phyloP scores from a whole-genome alignment of 2,113 vertebrate genomes.

The Proterorhinus semilunaris region DNA sequence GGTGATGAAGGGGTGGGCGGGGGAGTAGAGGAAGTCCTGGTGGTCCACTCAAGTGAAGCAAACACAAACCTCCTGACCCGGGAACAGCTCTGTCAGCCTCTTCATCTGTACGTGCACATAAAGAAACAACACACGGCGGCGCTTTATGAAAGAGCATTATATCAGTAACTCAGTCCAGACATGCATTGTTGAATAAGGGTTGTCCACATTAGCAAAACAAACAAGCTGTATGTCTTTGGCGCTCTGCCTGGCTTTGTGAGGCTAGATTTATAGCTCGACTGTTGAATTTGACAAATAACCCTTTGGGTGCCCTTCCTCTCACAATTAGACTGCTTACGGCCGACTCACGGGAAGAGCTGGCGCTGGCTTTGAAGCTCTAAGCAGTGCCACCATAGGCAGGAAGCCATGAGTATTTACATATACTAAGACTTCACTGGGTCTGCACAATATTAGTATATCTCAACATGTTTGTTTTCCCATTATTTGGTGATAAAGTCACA shows the following conservation, averaged over 20 bases:
- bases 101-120: constrained; percentile 57
- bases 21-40: constrained; percentile 16
- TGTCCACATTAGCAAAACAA: constrained; percentile 55
- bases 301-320: constrained; percentile 56
- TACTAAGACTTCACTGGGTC: not conserved
- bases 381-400: not conserved
- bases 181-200: constrained; percentile 44
- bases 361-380: constrained; percentile 17
- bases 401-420: not conserved
- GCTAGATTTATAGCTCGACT: constrained; percentile 57
- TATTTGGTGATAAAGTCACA: no score
- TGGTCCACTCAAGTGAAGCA: constrained; percentile 16
- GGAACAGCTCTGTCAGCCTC: constrained; percentile 21
- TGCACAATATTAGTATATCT: no score
- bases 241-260: constrained; percentile 57
- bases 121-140: constrained; percentile 5
- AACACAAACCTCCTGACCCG: constrained; percentile 61
- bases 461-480: no score
- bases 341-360: constrained; percentile 42
- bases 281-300: constrained; percentile 66
- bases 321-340: constrained; percentile 53
- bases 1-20: constrained; percentile 7
- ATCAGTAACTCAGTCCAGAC: constrained; percentile 26
- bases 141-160: constrained; percentile 19
- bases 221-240: constrained; percentile 49